These are phyloP conservation scores for Halictus rubicundus DNA, from an alignment of 1,140 invertebrate species.

Conservation along the genomic window DNA sequence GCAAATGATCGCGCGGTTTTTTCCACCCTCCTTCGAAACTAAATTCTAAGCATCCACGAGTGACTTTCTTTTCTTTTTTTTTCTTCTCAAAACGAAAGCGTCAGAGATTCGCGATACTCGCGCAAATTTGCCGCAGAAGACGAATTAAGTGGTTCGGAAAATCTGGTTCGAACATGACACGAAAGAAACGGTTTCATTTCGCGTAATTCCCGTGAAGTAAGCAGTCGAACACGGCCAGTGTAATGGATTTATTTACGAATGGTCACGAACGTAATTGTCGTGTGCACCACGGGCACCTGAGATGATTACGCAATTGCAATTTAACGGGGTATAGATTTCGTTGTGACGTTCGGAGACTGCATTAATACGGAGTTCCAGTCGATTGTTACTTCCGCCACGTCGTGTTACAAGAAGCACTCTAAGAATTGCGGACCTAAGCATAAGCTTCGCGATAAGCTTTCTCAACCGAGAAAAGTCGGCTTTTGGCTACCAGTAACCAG, in stretches of 20 bases:
- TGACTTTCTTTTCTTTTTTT: no score
- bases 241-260: conserved; percentile 46
- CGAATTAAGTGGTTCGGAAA: not conserved
- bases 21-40: no score
- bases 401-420: conserved; percentile 26
- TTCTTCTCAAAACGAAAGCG: no score
- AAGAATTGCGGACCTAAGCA: conserved; percentile 1
- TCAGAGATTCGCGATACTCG: no score
- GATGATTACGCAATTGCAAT: conserved; percentile 59
- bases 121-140: no score
- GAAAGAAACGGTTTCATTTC: not conserved
- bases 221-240: not conserved
- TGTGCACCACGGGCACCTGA: conserved; percentile 46
- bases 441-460: not conserved
- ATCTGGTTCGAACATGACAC: no score
- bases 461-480: not conserved
- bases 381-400: conserved; percentile 52
- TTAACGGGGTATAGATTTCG: conserved; percentile 39
- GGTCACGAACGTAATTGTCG: conserved; percentile 26
- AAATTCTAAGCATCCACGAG: no score
- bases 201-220: not conserved
- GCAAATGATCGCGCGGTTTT: no score
- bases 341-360: conserved; percentile 41
- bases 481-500: not conserved
- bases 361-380: conserved; percentile 51